Base-by-base conservation (phyloP, 2,888 invertebrate species). In the Mythimna albipuncta region DNA sequence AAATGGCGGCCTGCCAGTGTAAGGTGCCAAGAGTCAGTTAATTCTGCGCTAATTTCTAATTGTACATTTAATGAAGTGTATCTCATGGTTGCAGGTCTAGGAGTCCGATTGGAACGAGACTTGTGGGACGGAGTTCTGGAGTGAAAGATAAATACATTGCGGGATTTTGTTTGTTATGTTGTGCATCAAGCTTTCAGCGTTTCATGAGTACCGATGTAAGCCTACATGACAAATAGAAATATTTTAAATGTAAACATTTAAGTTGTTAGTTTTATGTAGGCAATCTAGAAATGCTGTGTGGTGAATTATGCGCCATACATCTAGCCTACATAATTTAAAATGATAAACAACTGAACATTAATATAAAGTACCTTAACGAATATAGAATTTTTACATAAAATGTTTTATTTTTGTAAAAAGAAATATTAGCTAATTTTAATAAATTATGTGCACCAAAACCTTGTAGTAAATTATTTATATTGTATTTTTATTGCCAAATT, bases 1-100 rank as follows among this genome's bases (percentile, higher is more conserved):
- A 87, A 88, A 93, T 94, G 93, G 95, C 93, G 76, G 57, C 72
- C 81, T 91, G 95, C 94, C 95, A 94, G 91, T 89, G 81, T 87
- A 85, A 90, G 88, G 87, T 93, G 94, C 93, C 93, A 94, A 93
- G 89, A 93, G 89, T 88, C 90, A 89, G 91, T 92, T 93, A 92
- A 92, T 94, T 90, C 89, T 83, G 90, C 84, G 87, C 90, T 93
- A 91, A 94, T 93, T 91, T 90, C 90, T 91, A 90, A 93, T 91
- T 92, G 88, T 87, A 87, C 85, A 84, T 87, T 87, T 88, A 88
- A 88, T 88, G 84, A 86, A 87, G 85, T 82, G 85, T 85, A 83
- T 87, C 87, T 79, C 67, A 64, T 71, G 61, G 64, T 52, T 67
- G 80, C 83, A 83, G 81, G 75, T 83, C 66, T 55, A 41, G 41